Conservation (phyloP, 2,797 vertebrate species). For the Helostoma temminkii region DNA sequence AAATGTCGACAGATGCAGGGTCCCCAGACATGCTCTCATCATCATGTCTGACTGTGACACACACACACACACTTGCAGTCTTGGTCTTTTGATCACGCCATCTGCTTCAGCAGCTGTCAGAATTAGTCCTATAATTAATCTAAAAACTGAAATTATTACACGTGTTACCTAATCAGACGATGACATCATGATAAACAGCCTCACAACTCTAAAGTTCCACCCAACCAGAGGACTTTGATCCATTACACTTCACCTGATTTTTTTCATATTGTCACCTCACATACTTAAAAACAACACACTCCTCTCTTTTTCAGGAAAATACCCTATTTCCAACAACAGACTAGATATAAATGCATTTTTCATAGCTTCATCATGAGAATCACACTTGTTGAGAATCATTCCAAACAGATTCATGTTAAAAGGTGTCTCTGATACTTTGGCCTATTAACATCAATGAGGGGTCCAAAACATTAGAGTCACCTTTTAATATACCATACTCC, state of each 20-base stretch:
- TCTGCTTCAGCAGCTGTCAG: conserved; percentile 15
- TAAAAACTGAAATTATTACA: not conserved
- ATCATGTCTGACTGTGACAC: conserved; percentile 53
- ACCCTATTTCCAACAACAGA: not conserved
- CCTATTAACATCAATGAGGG: too few species aligned
- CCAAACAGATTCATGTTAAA: too few species aligned
- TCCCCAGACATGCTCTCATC: conserved; percentile 73
- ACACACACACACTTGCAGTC: conserved; percentile 13
- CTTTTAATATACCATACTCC: too few species aligned
- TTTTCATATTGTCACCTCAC: not conserved
- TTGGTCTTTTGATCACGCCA: conserved; percentile 28
- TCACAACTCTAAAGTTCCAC: conserved; percentile 4
- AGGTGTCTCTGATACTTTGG: too few species aligned
- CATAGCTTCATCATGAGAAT: not conserved
- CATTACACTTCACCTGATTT: not conserved
- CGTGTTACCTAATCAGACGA: conserved; percentile 22
- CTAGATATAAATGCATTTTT: not conserved
- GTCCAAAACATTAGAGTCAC: too few species aligned
- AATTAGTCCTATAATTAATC: conserved; percentile 5
- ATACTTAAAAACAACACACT: not conserved
- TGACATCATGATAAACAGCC: not conserved
- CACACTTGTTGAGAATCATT: not conserved
- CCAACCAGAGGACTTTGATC: conserved; percentile 47
- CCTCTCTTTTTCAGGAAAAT: too few species aligned
- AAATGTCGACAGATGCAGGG: conserved; percentile 70